Evolutionary conservation across 2,113 vertebrate species (phyloP), one percentile per base, ranked within the genome.

Genomic region (Corythornis madagascariensis): DNA sequence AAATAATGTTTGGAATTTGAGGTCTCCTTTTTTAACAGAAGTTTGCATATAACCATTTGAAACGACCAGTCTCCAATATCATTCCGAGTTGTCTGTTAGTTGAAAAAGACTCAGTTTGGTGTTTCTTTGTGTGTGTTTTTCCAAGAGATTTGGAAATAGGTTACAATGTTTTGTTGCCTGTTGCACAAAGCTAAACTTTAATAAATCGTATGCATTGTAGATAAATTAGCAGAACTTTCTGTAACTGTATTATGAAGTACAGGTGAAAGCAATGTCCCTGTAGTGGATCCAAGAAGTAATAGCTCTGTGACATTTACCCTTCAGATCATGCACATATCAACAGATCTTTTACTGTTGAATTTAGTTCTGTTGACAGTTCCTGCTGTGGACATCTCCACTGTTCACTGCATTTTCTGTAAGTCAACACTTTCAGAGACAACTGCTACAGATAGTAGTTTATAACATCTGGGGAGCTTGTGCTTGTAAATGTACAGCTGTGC

Each of bases 311-410:
- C 74, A 84, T 71, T 88, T 75, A 50, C 43, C 61, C 90, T 76
- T 75, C 82, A 80, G 89, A 94, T 86, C 56, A 50, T 63, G 63
- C 64, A 69, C 60, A 14, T 35, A 87, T 81, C 92, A 88, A 92
- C 90, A 88, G 72, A 90, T 88, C 81, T 81, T 86, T 82, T 74
- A 78, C 72, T 86, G 60, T 28, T 89, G 69, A 70, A 67, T 88
- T 82, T 88, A 90, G 65, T 69, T 95, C 65, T 96, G 96, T 94
- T 96, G 96, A 96, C 92, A 92, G 9, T 94, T 95, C 87, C 90
- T 89, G 92, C 96, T 94, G 90, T 96, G 95, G 96, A 92, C 74
- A 93, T 96, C 87, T 97, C 83, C 79, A 85, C 93, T 92, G 78
- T 84, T 95, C 90, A 43, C 78, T 92, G 81, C 42, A 7, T 93